phyloP scores from a whole-genome alignment of 2,888 invertebrate genomes.

The Drosophila limbata region DNA sequence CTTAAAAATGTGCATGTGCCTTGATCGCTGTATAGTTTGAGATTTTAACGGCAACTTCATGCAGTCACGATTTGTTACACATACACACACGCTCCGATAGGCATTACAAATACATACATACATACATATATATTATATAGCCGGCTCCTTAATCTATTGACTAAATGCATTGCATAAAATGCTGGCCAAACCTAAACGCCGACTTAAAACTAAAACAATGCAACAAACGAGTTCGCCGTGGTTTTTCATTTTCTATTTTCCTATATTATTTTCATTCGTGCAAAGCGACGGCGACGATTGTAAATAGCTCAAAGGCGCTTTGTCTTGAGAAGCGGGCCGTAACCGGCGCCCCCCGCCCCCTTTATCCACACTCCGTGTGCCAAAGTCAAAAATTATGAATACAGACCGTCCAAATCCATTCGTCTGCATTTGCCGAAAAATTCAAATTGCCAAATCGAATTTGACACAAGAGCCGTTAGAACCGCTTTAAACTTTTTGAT shows the following conservation, averaged over 20 bases:
- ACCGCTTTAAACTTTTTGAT: constrained; percentile 46
- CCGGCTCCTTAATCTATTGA: constrained; percentile 75
- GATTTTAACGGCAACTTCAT: constrained; percentile 78
- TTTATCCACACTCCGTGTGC: background rate
- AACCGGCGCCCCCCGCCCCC: background rate
- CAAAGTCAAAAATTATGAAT: constrained; percentile 72
- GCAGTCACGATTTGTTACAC: constrained; percentile 74
- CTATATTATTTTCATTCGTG: constrained; percentile 47
- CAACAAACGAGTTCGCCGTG: constrained; percentile 59
- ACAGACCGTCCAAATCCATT: constrained; percentile 40
- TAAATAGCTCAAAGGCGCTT: constrained; percentile 76
- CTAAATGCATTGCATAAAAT: constrained; percentile 80
- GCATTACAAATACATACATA: constrained; percentile 36
- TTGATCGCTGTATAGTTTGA: constrained; percentile 50
- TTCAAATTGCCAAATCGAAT: constrained; percentile 62
- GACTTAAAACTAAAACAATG: constrained; percentile 67
- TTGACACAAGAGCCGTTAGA: constrained; percentile 44
- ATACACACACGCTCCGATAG: constrained; percentile 35
- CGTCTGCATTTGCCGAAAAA: constrained; percentile 37
- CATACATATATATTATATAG: constrained; percentile 33
- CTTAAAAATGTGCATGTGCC: constrained; percentile 68
- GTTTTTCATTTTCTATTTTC: constrained; percentile 35
- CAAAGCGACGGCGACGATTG: constrained; percentile 40
- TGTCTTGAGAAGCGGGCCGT: constrained; percentile 46
- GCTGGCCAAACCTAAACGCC: constrained; percentile 66